Conservation (phyloP, 2,888 invertebrate species). For the Coelinius sp. region DNA sequence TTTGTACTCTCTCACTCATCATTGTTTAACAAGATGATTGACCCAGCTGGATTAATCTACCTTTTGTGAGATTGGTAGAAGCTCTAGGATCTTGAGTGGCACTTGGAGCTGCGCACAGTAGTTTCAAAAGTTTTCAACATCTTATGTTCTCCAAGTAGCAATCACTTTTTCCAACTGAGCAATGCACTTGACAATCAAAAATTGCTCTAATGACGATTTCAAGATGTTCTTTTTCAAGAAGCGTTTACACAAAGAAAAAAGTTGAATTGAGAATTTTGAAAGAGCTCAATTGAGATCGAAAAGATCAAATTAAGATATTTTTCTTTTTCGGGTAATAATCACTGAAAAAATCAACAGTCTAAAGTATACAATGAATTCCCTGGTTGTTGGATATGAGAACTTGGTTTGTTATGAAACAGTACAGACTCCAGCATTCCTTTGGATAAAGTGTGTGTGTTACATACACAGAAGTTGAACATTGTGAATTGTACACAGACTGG, state of each 20-base stretch:
- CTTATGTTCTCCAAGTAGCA: background rate
- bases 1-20: background rate
- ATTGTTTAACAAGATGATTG: slow-evolving; percentile 4
- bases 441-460: slow-evolving; percentile 32
- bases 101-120: background rate
- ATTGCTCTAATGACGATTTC: too few relatives aligned
- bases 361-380: background rate
- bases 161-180: slow-evolving; percentile 11
- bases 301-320: too few relatives aligned
- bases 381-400: background rate
- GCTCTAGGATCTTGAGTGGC: background rate
- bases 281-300: too few relatives aligned
- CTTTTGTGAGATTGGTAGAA: background rate
- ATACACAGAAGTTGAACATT: background rate
- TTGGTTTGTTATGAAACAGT: background rate
- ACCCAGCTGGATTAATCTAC: background rate
- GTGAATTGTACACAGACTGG: background rate
- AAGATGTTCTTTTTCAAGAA: background rate
- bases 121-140: background rate
- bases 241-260: too few relatives aligned
- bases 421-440: slow-evolving; percentile 50
- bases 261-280: too few relatives aligned
- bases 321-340: too few relatives aligned
- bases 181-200: background rate
- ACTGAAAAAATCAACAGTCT: background rate